Conservation (phyloP, 2,888 invertebrate species). For the Erebia palarica region DNA sequence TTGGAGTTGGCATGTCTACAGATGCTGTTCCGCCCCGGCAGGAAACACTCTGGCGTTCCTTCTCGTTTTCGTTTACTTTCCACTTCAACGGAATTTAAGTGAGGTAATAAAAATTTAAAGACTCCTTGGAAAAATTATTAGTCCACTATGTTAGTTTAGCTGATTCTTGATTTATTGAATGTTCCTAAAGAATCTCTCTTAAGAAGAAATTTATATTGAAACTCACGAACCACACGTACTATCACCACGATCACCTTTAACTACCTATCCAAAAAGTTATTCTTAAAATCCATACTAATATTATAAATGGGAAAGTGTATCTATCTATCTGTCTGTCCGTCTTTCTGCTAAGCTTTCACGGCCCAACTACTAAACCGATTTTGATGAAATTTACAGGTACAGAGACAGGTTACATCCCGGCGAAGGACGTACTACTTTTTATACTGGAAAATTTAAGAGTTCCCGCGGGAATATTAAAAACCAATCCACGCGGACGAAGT, state of each 20-base stretch:
- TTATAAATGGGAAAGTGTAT: no score
- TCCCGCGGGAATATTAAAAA: no score
- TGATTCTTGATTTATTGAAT: conserved; percentile 33
- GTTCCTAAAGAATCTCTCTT: conserved; percentile 8
- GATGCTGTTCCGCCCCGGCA: conserved; percentile 7
- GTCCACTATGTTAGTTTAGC: conserved; percentile 35
- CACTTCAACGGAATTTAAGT: conserved; percentile 39
- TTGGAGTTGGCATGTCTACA: background rate
- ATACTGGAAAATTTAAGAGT: no score
- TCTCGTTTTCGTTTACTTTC: conserved; percentile 36
- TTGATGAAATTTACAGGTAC: no score
- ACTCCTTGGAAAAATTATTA: conserved; percentile 37
- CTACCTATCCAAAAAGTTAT: no score
- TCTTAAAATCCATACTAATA: no score
- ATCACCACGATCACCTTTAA: background rate
- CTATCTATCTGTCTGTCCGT: no score
- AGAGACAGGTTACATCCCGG: no score
- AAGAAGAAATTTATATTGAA: conserved; percentile 10
- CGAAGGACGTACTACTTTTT: no score
- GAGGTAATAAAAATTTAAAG: conserved; percentile 40
- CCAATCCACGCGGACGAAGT: no score
- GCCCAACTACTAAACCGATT: no score
- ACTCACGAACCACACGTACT: background rate
- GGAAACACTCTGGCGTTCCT: conserved; percentile 18
- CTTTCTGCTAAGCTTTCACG: no score